Evolutionary conservation across 2,113 vertebrate genomes (phyloP).

Genomic region (Danio rerio): GRCz12tu NC_133176.1:28618501-28619000

Average conservation of each 20-base stretch:
- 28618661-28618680: slow-evolving; percentile 99
- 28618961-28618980: slow-evolving; percentile 99
- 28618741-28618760: slow-evolving; percentile 22
- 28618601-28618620: slow-evolving; percentile 99
- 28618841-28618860: slow-evolving; percentile 85
- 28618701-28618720: slow-evolving; percentile 88
- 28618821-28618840: slow-evolving; percentile 49
- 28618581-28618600: slow-evolving; percentile 99
- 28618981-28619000: slow-evolving; percentile 95
- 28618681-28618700: slow-evolving; percentile 96
- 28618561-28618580: slow-evolving; percentile 99
- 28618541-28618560: slow-evolving; percentile 99
- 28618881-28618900: slow-evolving; percentile 99
- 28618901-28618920: slow-evolving; percentile 91
- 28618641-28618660: slow-evolving; percentile 94
- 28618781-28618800: not conserved
- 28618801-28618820: not conserved
- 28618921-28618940: slow-evolving; percentile 99
- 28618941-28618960: slow-evolving; percentile 97
- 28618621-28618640: slow-evolving; percentile 95
- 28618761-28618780: not conserved
- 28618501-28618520: slow-evolving; percentile 99
- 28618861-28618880: slow-evolving; percentile 99
- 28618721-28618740: slow-evolving; percentile 80
- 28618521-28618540: slow-evolving; percentile 99